These are phyloP conservation scores for Neuroterus valhalla DNA, from an alignment of 1,140 invertebrate genomes.

Conservation along the genomic window DNA sequence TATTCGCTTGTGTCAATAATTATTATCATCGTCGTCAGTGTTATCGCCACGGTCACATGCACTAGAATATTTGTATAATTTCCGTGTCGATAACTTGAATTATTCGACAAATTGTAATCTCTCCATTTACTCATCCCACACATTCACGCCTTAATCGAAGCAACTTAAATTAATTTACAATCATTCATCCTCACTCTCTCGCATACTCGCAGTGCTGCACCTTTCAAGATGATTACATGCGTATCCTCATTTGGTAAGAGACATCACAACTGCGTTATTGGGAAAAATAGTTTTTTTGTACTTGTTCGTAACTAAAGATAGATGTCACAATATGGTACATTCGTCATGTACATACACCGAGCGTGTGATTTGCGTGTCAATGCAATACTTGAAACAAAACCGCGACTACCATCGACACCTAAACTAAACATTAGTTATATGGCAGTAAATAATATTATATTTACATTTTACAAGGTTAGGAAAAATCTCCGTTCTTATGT, in stretches of 20 bases:
- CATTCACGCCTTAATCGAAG: background rate
- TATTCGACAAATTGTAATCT: constrained; percentile 53
- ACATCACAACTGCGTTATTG: constrained; percentile 63
- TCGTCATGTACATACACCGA: constrained; percentile 27
- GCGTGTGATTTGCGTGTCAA: constrained; percentile 35
- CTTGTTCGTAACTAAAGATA: constrained; percentile 56
- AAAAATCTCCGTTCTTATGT: constrained; percentile 37
- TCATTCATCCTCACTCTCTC: constrained; percentile 39
- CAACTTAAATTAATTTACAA: constrained; percentile 36
- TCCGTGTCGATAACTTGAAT: constrained; percentile 55
- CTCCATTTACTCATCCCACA: constrained; percentile 39
- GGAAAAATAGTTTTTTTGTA: constrained; percentile 64
- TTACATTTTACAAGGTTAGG: constrained; percentile 48
- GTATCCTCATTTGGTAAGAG: constrained; percentile 63
- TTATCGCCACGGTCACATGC: constrained; percentile 45
- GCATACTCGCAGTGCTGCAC: constrained; percentile 23
- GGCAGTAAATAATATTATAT: constrained; percentile 62
- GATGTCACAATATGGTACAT: constrained; percentile 30
- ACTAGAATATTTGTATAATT: constrained; percentile 54
- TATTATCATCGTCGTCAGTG: constrained; percentile 53
- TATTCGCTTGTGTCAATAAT: constrained; percentile 47
- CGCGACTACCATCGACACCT: constrained; percentile 40
- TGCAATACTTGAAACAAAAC: constrained; percentile 56
- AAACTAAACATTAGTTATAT: constrained; percentile 57
- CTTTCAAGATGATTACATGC: constrained; percentile 55